A percentile compares a stretch with the other conserved stretches of the same genome.
These are phyloP conservation scores for Channa striata DNA, from an alignment of 2,797 vertebrate species.

Conservation along the genomic window DNA sequence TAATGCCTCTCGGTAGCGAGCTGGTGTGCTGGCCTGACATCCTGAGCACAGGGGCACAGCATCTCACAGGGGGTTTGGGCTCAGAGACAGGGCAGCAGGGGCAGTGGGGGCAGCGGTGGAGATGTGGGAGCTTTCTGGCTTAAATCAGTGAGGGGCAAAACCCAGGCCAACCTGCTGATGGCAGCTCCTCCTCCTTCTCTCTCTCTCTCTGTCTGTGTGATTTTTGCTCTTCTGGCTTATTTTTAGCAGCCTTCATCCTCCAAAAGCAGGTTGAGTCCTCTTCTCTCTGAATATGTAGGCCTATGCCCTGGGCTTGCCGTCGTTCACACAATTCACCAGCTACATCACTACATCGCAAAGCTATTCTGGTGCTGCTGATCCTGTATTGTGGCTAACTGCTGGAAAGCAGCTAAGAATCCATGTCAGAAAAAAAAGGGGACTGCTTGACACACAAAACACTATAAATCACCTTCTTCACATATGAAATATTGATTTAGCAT, in stretches of 20 bases:
- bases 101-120: slow-evolving; percentile 89
- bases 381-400: slow-evolving; percentile 71
- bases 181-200: slow-evolving; percentile 67
- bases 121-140: slow-evolving; percentile 83
- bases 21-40: slow-evolving; percentile 96
- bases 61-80: slow-evolving; percentile 88
- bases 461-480: slow-evolving; percentile 60
- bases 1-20: slow-evolving; percentile 98
- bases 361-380: slow-evolving; percentile 70
- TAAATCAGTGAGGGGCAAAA: slow-evolving; percentile 87
- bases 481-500: slow-evolving; percentile 72
- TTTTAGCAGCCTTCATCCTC: slow-evolving; percentile 81
- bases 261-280: slow-evolving; percentile 80
- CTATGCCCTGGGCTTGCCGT: slow-evolving; percentile 80
- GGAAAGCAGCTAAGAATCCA: slow-evolving; percentile 46
- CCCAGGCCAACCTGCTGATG: slow-evolving; percentile 70
- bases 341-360: slow-evolving; percentile 46
- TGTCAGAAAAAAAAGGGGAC: slow-evolving; percentile 41
- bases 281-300: slow-evolving; percentile 82
- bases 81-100: slow-evolving; percentile 87
- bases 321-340: slow-evolving; percentile 67
- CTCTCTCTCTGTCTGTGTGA: slow-evolving; percentile 54
- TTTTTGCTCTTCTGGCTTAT: slow-evolving; percentile 75
- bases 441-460: slow-evolving; percentile 51
- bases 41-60: slow-evolving; percentile 91